A percentile compares a stretch with the other conserved stretches of the same genome.
phyloP scores from a whole-genome alignment of 1,140 invertebrate species.

The Myzus persicae region DNA sequence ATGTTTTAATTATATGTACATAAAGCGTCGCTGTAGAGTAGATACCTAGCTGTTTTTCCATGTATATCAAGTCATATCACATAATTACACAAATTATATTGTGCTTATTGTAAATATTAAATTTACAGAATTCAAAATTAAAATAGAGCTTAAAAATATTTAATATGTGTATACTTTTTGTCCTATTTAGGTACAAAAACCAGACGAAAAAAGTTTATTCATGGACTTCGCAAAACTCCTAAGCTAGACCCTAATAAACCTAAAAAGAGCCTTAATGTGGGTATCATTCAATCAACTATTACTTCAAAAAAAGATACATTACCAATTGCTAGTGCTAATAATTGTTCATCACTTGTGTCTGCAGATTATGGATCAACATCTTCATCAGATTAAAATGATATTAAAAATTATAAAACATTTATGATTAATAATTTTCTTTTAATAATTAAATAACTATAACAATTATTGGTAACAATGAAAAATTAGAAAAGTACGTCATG shows the following conservation, averaged over 20 bases:
- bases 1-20: not conserved
- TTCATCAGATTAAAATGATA: slow-evolving; percentile 50
- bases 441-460: not conserved
- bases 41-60: not conserved
- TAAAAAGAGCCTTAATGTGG: slow-evolving; percentile 55
- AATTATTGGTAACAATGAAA: slow-evolving; percentile 30
- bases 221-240: slow-evolving; percentile 55
- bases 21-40: no score
- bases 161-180: not conserved
- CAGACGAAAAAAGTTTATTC: slow-evolving; percentile 57
- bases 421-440: not conserved
- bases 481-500: not conserved
- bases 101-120: not conserved
- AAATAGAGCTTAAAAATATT: not conserved
- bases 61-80: not conserved
- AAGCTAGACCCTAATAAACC: slow-evolving; percentile 32
- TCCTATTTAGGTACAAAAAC: slow-evolving; percentile 58
- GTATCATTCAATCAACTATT: slow-evolving; percentile 56
- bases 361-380: slow-evolving; percentile 60
- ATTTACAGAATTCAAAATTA: not conserved
- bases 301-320: not conserved
- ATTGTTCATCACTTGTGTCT: slow-evolving; percentile 58
- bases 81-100: not conserved
- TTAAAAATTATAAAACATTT: not conserved
- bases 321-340: not conserved